These are phyloP conservation scores for Zaprionus inermis DNA, from an alignment of 1,140 invertebrate species.

Conservation along the genomic window DNA sequence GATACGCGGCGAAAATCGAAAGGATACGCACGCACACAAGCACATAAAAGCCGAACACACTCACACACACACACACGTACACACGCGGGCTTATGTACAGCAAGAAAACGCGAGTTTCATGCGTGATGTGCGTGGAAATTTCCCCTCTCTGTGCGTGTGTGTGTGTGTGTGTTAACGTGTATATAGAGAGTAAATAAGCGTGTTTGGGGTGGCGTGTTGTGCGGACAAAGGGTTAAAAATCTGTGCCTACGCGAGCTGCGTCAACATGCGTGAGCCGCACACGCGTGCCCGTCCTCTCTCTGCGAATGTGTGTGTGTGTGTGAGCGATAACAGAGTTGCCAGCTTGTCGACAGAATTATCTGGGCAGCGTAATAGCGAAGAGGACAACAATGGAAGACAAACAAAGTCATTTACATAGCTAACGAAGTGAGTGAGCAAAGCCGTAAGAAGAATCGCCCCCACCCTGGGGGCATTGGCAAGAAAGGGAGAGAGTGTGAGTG, in stretches of 20 bases:
- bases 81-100: conserved; percentile 31
- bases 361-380: conserved; percentile 39
- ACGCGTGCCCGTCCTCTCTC: conserved; percentile 22
- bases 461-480: neutral
- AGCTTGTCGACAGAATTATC: conserved; percentile 64
- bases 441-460: conserved; percentile 1
- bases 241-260: conserved; percentile 55
- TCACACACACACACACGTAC: conserved; percentile 7
- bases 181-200: conserved; percentile 49
- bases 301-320: conserved; percentile 22
- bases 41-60: too few species aligned
- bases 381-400: conserved; percentile 61
- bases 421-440: conserved; percentile 77
- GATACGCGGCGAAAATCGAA: conserved; percentile 34
- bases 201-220: conserved; percentile 64
- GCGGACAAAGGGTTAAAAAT: conserved; percentile 75
- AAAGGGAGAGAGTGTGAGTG: neutral
- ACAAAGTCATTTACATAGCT: conserved; percentile 81
- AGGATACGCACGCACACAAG: conserved; percentile 39
- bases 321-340: conserved; percentile 65
- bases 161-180: conserved; percentile 34
- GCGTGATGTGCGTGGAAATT: conserved; percentile 75
- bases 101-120: conserved; percentile 63
- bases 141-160: conserved; percentile 58
- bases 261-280: conserved; percentile 63